Conservation (phyloP, 1,140 invertebrate species). For the Drosophila saltans region DNA sequence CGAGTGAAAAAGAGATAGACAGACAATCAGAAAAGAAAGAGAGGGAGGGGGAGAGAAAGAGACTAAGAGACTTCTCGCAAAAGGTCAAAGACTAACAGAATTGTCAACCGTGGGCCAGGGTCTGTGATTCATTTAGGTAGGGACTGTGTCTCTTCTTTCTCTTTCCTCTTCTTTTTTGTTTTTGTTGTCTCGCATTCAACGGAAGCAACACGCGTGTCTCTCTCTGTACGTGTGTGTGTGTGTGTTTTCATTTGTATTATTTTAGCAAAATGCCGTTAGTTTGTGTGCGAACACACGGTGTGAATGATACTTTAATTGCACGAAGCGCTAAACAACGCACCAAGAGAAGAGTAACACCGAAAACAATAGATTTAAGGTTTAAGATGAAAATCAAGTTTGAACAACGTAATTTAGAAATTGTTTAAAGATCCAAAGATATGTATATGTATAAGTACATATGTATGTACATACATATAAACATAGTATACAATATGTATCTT, state of each 20-base stretch:
- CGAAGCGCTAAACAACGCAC: conserved; percentile 34
- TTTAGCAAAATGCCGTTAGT: conserved; percentile 76
- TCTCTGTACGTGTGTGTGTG: conserved; percentile 26
- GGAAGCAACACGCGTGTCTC: conserved; percentile 64
- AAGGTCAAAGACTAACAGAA: conserved; percentile 80
- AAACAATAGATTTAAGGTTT: conserved; percentile 1
- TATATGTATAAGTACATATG: neutral
- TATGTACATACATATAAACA: no score
- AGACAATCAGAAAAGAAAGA: neutral
- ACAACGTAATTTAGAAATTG: conserved; percentile 11
- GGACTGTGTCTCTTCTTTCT: conserved; percentile 16
- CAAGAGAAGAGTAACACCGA: neutral
- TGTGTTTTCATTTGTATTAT: conserved; percentile 53
- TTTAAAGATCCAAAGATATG: conserved; percentile 22
- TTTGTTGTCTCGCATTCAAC: conserved; percentile 45
- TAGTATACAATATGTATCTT: neutral
- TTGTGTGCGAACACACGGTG: conserved; percentile 77
- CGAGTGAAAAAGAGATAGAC: conserved; percentile 1
- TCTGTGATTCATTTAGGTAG: conserved; percentile 47
- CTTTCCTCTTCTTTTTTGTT: conserved; percentile 34
- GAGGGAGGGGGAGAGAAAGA: conserved; percentile 14
- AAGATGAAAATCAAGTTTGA: conserved; percentile 12
- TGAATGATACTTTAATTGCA: conserved; percentile 80
- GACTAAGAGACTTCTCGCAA: conserved; percentile 28
- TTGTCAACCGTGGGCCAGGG: conserved; percentile 60